Percentiles rank a stretch among this genome's conserved stretches.
Evolutionary conservation across 2,113 vertebrate genomes (phyloP).

Genomic region (Micromys minutus): DNA sequence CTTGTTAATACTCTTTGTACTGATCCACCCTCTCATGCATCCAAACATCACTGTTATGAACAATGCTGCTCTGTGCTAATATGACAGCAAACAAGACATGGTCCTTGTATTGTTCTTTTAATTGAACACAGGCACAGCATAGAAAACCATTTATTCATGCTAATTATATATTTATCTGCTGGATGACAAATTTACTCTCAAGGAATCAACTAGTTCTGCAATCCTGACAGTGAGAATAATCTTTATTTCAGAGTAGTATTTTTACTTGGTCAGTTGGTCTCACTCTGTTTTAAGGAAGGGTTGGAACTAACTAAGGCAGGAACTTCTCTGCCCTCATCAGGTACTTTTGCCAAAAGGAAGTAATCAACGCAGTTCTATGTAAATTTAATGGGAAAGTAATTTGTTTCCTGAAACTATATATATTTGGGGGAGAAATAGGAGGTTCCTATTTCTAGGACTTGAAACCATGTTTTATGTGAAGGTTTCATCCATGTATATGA

Average conservation of each 20-base stretch:
- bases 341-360: constrained; percentile 30
- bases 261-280: constrained; percentile 61
- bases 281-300: constrained; percentile 35
- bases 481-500: not conserved
- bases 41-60: not conserved
- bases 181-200: constrained; percentile 16
- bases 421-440: not conserved
- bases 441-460: not conserved
- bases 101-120: not conserved
- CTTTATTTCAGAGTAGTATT: constrained; percentile 54
- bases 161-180: constrained; percentile 46
- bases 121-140: constrained; percentile 12
- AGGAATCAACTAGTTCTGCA: constrained; percentile 27
- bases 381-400: constrained; percentile 34
- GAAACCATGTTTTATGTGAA: not conserved
- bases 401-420: constrained; percentile 9
- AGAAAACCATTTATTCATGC: constrained; percentile 19
- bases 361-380: constrained; percentile 26
- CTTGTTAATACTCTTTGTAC: not conserved
- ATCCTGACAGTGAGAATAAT: constrained; percentile 42
- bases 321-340: constrained; percentile 20
- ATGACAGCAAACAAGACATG: constrained; percentile 9
- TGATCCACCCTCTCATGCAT: not conserved
- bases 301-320: too few species aligned
- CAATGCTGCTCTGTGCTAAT: not conserved